Percentiles rank a stretch among this genome's conserved stretches.
Conservation (phyloP, 2,888 invertebrate species). For the Ceramica pisi region DNA sequence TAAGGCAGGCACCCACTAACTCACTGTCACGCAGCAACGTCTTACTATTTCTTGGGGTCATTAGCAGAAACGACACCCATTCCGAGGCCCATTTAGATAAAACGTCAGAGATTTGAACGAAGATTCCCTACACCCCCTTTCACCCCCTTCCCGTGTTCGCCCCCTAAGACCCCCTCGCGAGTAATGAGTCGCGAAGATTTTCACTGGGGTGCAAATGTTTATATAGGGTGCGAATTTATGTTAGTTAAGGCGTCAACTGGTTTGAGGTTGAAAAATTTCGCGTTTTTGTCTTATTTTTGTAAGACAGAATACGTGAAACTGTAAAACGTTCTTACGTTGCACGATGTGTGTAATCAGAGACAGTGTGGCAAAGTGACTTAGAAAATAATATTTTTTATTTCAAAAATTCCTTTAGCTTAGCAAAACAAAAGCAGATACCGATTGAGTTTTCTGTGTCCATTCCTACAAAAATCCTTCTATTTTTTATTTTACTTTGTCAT, state of each 20-base stretch:
- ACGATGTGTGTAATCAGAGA: neutral
- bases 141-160: conserved; percentile 57
- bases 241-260: conserved; percentile 68
- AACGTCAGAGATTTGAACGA: conserved; percentile 90
- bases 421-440: too few species aligned
- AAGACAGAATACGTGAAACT: neutral
- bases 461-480: neutral
- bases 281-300: neutral
- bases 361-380: neutral
- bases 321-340: neutral
- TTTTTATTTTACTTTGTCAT: neutral
- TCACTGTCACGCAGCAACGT: conserved; percentile 81
- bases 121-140: conserved; percentile 76
- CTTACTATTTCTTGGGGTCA: conserved; percentile 90
- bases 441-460: neutral
- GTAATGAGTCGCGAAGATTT: conserved; percentile 91
- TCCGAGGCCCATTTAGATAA: conserved; percentile 90
- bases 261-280: conserved; percentile 63
- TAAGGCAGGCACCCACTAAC: conserved; percentile 70
- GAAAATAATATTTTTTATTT: too few species aligned
- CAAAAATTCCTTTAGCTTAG: too few species aligned
- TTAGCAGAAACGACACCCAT: conserved; percentile 89
- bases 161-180: conserved; percentile 71
- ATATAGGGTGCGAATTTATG: conserved; percentile 89
- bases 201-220: conserved; percentile 88